Evolutionary conservation across 2,888 invertebrate genomes (phyloP), one percentile per base, ranked within the genome.

Genomic region (Electrophaes corylata): DNA sequence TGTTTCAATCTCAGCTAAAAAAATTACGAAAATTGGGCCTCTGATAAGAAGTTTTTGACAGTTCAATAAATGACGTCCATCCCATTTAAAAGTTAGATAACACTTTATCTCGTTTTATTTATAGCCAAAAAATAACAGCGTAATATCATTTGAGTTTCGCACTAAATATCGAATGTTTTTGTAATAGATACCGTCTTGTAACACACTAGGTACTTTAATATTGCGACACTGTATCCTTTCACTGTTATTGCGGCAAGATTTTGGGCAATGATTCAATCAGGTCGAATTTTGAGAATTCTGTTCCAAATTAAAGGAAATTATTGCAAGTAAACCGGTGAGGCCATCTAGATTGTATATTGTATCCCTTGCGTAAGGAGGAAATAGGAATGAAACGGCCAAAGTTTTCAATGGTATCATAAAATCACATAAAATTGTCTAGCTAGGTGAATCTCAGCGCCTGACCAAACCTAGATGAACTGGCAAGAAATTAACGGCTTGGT

Each of bases 151-250:
- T 37, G 26, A 12, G 35, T 1, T 55, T 55, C 37, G 39, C 37
- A 40, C 35, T 44, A 57, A 47, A 59, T 61, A 64, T 60, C 54
- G 40, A 58, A 61, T 62, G 54, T 46, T 64, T 62, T 56, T 52
- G 64, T 48, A 65, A 64, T 57, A 40, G 53, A 65, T 62, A 57
- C 60, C 45, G 56, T 65, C 62, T 45, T 50, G 45, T 45, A 45
- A 55, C 39, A 45, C 29, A 33, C 39, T 52, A n/a, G n/a, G n/a
- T n/a, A 53, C 57, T 65, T 57, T 51, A 65, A 65, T 62, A 57
- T 65, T 71, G 56, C 64, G 60, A 67, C 63, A 70, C 47, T 12
- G n/a, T 64, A 46, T 69, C 75, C 75, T 75, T 75, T 75, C 74
- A 73, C 73, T 70, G 60, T 54, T n/a, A 50, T 40, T 20, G 54